Conservation (phyloP, 92 coral and sea anemone genomes). For the Heteractis magnifica region DNA sequence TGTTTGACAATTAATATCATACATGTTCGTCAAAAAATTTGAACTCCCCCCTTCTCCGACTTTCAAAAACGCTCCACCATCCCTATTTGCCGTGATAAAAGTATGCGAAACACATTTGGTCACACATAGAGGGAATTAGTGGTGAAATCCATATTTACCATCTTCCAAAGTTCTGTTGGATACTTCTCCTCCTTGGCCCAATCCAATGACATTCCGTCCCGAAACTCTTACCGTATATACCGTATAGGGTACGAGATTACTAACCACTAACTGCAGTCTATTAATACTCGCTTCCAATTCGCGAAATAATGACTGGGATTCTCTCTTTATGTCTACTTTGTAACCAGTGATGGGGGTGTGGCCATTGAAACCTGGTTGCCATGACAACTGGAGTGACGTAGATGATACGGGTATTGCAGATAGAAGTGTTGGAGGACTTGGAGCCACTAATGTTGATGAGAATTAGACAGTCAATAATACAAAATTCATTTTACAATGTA, state of each 20-base stretch:
- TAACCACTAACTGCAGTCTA: slow-evolving; percentile 25
- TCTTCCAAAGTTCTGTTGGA: slow-evolving; percentile 66
- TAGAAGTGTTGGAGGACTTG: slow-evolving; percentile 63
- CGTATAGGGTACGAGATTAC: slow-evolving; percentile 62
- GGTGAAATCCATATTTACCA: slow-evolving; percentile 39
- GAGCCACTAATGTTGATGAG: slow-evolving; percentile 60
- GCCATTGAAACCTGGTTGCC: slow-evolving; percentile 91
- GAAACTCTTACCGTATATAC: slow-evolving; percentile 59
- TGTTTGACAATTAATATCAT: too few species aligned
- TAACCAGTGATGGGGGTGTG: slow-evolving; percentile 74
- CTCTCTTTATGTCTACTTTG: slow-evolving; percentile 50
- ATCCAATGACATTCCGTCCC: slow-evolving; percentile 69
- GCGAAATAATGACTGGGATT: slow-evolving; percentile 7
- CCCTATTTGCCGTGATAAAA: too few species aligned
- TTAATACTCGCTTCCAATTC: slow-evolving; percentile 21
- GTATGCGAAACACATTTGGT: neutral
- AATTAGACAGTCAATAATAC: neutral
- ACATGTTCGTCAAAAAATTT: too few species aligned
- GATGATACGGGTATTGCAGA: slow-evolving; percentile 62
- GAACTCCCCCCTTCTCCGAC: too few species aligned
- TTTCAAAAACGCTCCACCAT: too few species aligned
- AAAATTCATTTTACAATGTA: too few species aligned
- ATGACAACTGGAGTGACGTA: slow-evolving; percentile 68
- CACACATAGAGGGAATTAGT: neutral
- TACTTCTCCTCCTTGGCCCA: slow-evolving; percentile 53